Base-by-base conservation (phyloP, 37 sponge, comb jelly and placozoan genomes). In the Bolinopsis microptera region DNA sequence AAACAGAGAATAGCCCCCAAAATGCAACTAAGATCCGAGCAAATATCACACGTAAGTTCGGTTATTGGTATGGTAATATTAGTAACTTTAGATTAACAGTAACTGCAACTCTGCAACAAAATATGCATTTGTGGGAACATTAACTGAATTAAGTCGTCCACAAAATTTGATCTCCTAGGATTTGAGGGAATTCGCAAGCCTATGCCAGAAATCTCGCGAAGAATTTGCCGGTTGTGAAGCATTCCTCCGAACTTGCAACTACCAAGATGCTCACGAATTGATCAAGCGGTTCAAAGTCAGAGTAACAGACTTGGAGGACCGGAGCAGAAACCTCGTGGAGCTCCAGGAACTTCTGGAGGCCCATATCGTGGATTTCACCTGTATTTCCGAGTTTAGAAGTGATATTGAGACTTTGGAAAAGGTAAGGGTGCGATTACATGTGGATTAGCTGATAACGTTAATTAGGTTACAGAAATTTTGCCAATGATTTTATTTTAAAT, bases 261-360 rank as follows among this genome's bases (percentile, higher is more conserved):
- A 41, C 76, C 92, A 33, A 68, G 22, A 94, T 0, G 61, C 75
- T 3, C 75, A 94, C 26, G 69, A 41, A 25, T 1, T 48, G 22
- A 39, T 27, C 18, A 76, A 83, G 33, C 21, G 41, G n/a, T 76
- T 77, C 22, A 77, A 76, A n/a, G 69, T 23, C 33, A 40, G 76
- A 69, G 83, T 94, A 31, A 31, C 69, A 1, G 31, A 13, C 72
- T 37, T 93, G 16, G 39, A 35, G 8, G 76, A 48, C 25, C 28
- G 33, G 38, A 38, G 40, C 3, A 27, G 93, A 39, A 96, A 97
- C 92, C 94, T 97, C 48, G 94, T 94, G 37, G 95, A 96, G 39
- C 94, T 97, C 31, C 98, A 97, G 94, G 97, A 97, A 41, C 94
- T 97, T 2, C 95, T 97, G 61, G 97, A 96, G 83, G 94, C 94